A percentile compares a stretch with the other conserved stretches of the same genome.
These are phyloP conservation scores for Synanceia verrucosa DNA, from an alignment of 2,797 vertebrate species.

Conservation along the genomic window DNA sequence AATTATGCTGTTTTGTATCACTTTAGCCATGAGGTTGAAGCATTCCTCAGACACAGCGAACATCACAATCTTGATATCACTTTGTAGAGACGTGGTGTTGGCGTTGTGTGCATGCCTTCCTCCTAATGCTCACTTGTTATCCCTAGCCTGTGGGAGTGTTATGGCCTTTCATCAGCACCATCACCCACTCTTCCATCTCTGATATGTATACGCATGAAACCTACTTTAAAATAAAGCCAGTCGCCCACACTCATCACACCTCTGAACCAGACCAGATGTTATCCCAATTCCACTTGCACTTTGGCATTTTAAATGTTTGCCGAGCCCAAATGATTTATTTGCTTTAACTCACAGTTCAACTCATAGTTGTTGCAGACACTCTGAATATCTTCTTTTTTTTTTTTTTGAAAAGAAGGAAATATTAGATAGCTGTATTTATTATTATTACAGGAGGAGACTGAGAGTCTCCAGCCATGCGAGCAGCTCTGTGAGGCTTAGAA, in stretches of 20 bases:
- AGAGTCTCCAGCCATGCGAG: neutral
- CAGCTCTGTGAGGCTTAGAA: neutral
- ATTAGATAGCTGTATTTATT: too few species aligned
- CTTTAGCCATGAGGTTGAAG: neutral
- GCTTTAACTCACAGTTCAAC: neutral
- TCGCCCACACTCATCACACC: constrained; percentile 44
- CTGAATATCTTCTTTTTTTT: neutral
- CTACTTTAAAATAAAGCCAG: constrained; percentile 40
- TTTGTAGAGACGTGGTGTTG: neutral
- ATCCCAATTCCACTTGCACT: constrained; percentile 4
- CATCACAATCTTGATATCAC: constrained; percentile 3
- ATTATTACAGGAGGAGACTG: too few species aligned
- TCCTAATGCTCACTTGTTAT: constrained; percentile 34
- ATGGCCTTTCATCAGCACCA: constrained; percentile 41
- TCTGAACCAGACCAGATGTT: constrained; percentile 40
- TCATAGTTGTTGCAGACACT: neutral
- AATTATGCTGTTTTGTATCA: constrained; percentile 28
- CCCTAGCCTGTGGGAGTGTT: constrained; percentile 25
- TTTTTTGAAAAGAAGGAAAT: neutral
- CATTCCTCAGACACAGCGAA: neutral
- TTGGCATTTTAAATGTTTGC: neutral
- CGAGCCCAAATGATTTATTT: constrained; percentile 21
- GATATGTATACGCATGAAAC: constrained; percentile 31
- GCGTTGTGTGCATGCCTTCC: neutral
- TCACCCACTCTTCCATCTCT: constrained; percentile 50